Base-by-base conservation (phyloP, 2,888 invertebrate genomes). In the Linyphia triangularis region DNA sequence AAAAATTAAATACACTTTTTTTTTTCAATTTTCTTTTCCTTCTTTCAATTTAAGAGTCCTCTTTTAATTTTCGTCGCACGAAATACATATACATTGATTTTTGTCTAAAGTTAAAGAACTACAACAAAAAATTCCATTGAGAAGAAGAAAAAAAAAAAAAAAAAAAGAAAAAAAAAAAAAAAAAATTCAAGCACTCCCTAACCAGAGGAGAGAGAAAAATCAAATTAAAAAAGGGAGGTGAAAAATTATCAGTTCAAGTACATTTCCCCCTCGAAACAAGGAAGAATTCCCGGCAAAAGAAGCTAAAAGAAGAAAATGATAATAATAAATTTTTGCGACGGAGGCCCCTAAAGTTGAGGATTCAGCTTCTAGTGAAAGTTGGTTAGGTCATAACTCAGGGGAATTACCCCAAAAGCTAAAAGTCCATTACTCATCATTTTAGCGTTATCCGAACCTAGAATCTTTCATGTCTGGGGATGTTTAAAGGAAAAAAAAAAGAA, bases 351-450 rank as follows among this genome's bases (percentile, higher is more conserved):
- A 75, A 72, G 9, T n/a, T 57, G 51, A 40, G 26, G 51, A 51
- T 6, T 33, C 61, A 30, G 75, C 24, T n/a, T n/a, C 70, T 5
- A 61, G 13, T n/a, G 59, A 19, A 24, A 59, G 59, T 51, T 61
- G 19, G 59, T 24, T 37, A 65, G 43, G 65, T 13, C 40, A 43
- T 78, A 65, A 78, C 65, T 78, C 78, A 65, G 4, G 65, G 65
- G 78, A 78, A 78, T 78, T 78, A 78, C 78, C 51, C n/a, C 78
- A 65, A 63, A 10, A 65, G 65, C 78, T 28, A 13, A 16, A n/a
- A 19, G 19, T 10, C 57, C 65, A 65, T 78, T 65, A 78, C 19
- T 78, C 78, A 65, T 65, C 78, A 40, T 78, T 65, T 65, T 78
- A 65, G 40, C 65, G 28, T 65, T 78, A 78, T 78, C 65, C 22